Evolutionary conservation across 2,113 vertebrate species (phyloP), one percentile per base, ranked within the genome.

Genomic region (Caracal caracal): DNA sequence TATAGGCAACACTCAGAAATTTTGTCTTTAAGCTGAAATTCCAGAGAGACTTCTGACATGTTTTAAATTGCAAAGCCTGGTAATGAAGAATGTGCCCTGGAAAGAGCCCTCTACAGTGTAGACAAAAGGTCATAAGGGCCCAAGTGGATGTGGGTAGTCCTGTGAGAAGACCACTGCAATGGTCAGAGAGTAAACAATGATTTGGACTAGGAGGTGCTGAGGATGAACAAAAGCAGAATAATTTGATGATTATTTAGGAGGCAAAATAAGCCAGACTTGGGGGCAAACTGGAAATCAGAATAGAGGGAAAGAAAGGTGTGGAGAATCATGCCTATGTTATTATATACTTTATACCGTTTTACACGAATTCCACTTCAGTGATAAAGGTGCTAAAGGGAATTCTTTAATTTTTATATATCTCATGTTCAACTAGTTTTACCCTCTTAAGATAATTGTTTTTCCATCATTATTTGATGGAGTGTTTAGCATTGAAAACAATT

Each of bases 321-420:
- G 26, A 73, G 49, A 51, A 83, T 10, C 24, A 47, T 24, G 33
- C 15, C 15, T 12, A 7, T 33, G 1, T n/a, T 66, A 53, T 22
- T 19, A 13, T 9, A 56, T 10, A 2, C 1, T 56, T 82, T 2
- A 22, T 3, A 80, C 11, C 33, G 43, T 49, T 70, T 61, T 56
- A 61, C 7, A 43, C 33, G 7, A 53, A 90, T 30, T 56, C 4
- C 28, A 88, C 17, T 65, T 78, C 66, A 66, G 33, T 78, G 30
- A 84, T 24, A 28, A 53, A 86, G n/a, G n/a, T 30, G 5, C 13
- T 75, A 47, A 47, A 47, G 40, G 26, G 40, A 47, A 40, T 87
- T 92, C 43, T 68, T 96, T 68, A 81, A 51, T 93, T 80, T 85
- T 76, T 65, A 76, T 79, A n/a, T 51, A 76, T 51, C n/a, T 95